phyloP scores from a whole-genome alignment of 2,888 invertebrate genomes.

The Hoplodrina blanda region DNA sequence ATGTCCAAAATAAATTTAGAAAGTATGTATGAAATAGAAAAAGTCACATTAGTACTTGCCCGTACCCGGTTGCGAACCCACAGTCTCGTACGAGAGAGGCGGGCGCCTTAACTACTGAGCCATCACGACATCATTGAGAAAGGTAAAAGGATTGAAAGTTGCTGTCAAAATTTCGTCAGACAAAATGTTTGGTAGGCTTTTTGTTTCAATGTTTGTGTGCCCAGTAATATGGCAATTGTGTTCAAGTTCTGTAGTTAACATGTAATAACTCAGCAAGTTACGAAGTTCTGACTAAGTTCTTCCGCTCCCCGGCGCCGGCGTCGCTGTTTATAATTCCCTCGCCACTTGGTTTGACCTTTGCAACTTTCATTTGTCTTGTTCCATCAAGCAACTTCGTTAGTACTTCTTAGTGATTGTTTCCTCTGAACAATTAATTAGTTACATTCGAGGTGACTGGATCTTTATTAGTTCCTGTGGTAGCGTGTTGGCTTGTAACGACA shows the following conservation, averaged over 20 bases:
- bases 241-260: slow-evolving; percentile 57
- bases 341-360: slow-evolving; percentile 62
- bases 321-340: slow-evolving; percentile 67
- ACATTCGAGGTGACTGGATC: slow-evolving; percentile 50
- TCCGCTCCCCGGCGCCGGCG: slow-evolving; percentile 45
- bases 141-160: slow-evolving; percentile 13
- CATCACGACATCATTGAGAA: neutral
- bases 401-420: slow-evolving; percentile 57
- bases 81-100: too few relatives aligned
- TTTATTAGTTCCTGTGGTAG: slow-evolving; percentile 55
- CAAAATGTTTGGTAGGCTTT: neutral
- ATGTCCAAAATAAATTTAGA: too few relatives aligned
- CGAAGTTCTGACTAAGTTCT: slow-evolving; percentile 64
- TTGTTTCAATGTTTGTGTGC: neutral
- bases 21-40: too few relatives aligned
- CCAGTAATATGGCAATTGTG: slow-evolving; percentile 13
- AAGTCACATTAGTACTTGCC: too few relatives aligned
- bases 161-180: neutral
- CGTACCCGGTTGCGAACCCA: too few relatives aligned
- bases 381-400: slow-evolving; percentile 63
- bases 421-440: slow-evolving; percentile 63
- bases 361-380: slow-evolving; percentile 67
- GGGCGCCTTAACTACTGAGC: too few relatives aligned
- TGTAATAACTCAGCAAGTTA: slow-evolving; percentile 67
- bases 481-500: slow-evolving; percentile 46